Percentiles rank a stretch among this genome's conserved stretches.
Conservation (phyloP, 2,888 invertebrate genomes). For the Eristalis intricaria region DNA sequence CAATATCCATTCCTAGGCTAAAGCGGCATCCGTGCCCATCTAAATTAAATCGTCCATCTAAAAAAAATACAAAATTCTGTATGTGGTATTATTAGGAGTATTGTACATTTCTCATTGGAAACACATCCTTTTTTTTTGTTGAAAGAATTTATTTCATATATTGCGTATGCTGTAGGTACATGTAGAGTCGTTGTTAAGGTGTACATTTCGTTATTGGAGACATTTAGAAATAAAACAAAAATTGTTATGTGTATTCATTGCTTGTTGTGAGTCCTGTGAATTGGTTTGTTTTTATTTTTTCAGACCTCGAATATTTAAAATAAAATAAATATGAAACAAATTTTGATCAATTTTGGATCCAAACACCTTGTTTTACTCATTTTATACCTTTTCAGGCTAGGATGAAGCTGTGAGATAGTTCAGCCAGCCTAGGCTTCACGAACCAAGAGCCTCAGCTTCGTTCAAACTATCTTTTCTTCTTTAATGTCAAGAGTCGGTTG, state of each 20-base stretch:
- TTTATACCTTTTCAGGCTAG: too few relatives aligned
- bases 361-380: background rate
- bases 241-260: conserved; percentile 25
- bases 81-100: conserved; percentile 51
- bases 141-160: conserved; percentile 15
- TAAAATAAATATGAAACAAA: background rate
- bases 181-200: conserved; percentile 57
- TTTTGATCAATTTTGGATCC: background rate
- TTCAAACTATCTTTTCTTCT: too few relatives aligned
- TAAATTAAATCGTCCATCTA: background rate
- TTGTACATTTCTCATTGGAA: conserved; percentile 61
- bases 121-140: conserved; percentile 23
- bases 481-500: too few relatives aligned
- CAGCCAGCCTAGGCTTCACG: too few relatives aligned
- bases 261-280: conserved; percentile 1
- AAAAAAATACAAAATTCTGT: background rate
- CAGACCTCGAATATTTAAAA: background rate
- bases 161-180: conserved; percentile 24
- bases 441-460: too few relatives aligned
- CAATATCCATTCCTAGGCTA: conserved; percentile 89
- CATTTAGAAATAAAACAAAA: conserved; percentile 22
- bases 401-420: too few relatives aligned
- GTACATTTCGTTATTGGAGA: conserved; percentile 44
- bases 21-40: background rate
- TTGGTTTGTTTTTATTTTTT: background rate